Percentiles rank a stretch among this genome's conserved stretches.
Conservation (phyloP, 1,140 invertebrate genomes). For the Delia radicum region DNA sequence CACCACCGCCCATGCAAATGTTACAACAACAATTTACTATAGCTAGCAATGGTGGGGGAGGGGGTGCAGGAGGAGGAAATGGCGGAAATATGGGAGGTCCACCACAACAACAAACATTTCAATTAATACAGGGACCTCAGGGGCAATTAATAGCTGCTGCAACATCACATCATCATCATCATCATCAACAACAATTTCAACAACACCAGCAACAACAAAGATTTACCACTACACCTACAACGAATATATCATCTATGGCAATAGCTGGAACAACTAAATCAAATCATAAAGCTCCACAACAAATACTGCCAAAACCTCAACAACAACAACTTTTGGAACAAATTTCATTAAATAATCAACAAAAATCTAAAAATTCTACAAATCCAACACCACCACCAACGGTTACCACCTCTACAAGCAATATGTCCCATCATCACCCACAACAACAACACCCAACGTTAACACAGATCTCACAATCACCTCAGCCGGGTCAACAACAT, state of each 20-base stretch:
- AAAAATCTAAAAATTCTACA: constrained; percentile 23
- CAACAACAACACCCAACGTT: too few relatives aligned
- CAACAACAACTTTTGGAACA: constrained; percentile 16
- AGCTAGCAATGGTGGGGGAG: constrained; percentile 16
- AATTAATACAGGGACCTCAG: constrained; percentile 52
- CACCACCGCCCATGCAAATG: constrained; percentile 41
- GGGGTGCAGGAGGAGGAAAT: too few relatives aligned
- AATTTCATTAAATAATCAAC: constrained; percentile 25
- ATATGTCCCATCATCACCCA: constrained; percentile 22
- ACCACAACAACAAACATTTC: constrained; percentile 47
- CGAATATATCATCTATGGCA: constrained; percentile 36
- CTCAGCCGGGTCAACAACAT: constrained; percentile 37
- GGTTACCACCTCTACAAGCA: constrained; percentile 3
- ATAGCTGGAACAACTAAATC: constrained; percentile 39
- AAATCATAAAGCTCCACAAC: constrained; percentile 48
- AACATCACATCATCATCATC: constrained; percentile 32
- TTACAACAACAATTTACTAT: constrained; percentile 52
- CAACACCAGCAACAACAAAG: constrained; percentile 30
- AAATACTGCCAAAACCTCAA: constrained; percentile 52
- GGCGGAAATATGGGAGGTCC: too few relatives aligned
- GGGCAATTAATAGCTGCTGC: constrained; percentile 49
- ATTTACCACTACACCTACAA: constrained; percentile 36
- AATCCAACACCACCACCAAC: constrained; percentile 6
- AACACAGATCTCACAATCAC: constrained; percentile 47
- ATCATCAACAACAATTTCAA: constrained; percentile 16